Evolutionary conservation across 2,113 vertebrate genomes (phyloP).

Genomic region (Herpetotheres cachinnans): DNA sequence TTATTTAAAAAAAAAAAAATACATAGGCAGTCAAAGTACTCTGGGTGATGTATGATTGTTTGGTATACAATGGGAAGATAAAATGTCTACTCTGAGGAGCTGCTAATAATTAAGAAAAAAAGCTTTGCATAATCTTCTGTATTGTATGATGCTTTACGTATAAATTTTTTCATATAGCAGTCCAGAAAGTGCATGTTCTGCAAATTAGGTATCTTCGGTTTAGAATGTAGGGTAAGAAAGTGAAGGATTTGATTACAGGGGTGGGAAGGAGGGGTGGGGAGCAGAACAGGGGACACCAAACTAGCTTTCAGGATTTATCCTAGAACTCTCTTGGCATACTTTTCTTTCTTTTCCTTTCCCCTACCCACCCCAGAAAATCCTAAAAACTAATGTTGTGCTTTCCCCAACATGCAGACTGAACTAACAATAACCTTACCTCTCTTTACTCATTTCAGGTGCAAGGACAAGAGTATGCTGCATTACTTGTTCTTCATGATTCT

Average conservation of each 20-base stretch:
- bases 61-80: not conserved
- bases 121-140: not conserved
- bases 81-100: not conserved
- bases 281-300: not conserved
- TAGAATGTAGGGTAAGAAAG: not conserved
- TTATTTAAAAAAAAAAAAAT: not conserved
- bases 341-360: not conserved
- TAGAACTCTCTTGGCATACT: not conserved
- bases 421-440: not conserved
- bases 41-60: not conserved
- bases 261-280: no score
- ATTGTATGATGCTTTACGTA: not conserved
- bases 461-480: slow-evolving; percentile 73
- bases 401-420: not conserved
- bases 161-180: not conserved
- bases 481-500: slow-evolving; percentile 75
- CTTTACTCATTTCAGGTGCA: slow-evolving; percentile 71
- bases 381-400: not conserved
- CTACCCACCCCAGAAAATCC: not conserved
- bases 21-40: not conserved
- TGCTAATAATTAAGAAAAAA: not conserved
- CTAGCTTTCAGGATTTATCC: not conserved
- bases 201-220: not conserved
- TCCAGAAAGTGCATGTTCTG: not conserved
- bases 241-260: not conserved